These are phyloP conservation scores for Thumatha senex DNA, from an alignment of 2,888 invertebrate species.

Conservation along the genomic window DNA sequence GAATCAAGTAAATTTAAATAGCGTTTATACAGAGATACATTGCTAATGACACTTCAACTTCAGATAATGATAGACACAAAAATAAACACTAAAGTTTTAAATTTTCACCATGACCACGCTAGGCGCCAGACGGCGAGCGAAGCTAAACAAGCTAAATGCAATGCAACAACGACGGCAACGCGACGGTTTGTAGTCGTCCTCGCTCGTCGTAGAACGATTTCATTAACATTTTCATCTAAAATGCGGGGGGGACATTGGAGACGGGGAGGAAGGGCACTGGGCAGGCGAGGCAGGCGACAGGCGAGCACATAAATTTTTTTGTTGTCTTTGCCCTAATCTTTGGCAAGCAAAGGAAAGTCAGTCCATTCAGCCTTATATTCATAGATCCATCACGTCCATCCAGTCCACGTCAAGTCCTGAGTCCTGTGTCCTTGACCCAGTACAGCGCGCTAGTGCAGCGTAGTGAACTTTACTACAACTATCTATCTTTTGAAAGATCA, in stretches of 20 bases:
- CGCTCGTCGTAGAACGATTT: slow-evolving; percentile 18
- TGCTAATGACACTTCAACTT: slow-evolving; percentile 33
- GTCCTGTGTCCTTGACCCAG: too few species aligned
- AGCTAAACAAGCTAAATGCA: slow-evolving; percentile 41
- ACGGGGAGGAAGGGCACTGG: slow-evolving; percentile 3
- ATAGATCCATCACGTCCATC: too few species aligned
- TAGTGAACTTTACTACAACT: too few species aligned
- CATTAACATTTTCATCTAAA: slow-evolving; percentile 3
- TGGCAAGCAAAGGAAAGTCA: too few species aligned
- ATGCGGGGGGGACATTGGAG: slow-evolving; percentile 10
- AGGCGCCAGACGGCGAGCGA: slow-evolving; percentile 38
- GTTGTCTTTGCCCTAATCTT: too few species aligned
- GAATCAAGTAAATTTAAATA: slow-evolving; percentile 48
- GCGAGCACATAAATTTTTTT: not conserved
- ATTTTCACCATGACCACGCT: slow-evolving; percentile 46
- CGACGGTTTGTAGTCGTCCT: too few species aligned
- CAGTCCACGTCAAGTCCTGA: too few species aligned
- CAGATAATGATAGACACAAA: slow-evolving; percentile 35
- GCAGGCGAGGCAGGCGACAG: not conserved
- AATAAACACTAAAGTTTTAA: slow-evolving; percentile 51
- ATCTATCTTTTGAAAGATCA: too few species aligned
- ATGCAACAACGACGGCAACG: slow-evolving; percentile 22
- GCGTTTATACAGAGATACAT: slow-evolving; percentile 55
- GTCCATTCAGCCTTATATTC: too few species aligned
- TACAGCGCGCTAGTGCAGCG: too few species aligned